Conservation (phyloP, 2,113 vertebrate species). For the Polypterus senegalus region DNA sequence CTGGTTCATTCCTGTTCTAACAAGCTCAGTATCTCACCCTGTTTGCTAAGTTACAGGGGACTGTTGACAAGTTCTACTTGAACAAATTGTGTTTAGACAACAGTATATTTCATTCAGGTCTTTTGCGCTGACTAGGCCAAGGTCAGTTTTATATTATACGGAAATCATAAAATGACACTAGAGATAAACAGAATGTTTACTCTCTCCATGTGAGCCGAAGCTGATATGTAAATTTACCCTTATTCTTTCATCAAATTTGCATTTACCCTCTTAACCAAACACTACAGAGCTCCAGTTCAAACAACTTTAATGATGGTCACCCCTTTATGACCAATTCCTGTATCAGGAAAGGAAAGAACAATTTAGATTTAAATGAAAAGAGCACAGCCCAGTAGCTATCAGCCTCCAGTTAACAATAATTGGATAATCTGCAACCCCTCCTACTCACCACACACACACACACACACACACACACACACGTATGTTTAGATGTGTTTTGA, state of each 20-base stretch:
- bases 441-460: no score
- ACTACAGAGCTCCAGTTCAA: conserved; percentile 95
- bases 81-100: conserved; percentile 78
- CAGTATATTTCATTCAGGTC: conserved; percentile 77
- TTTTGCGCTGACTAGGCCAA: conserved; percentile 83
- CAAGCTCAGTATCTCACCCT: conserved; percentile 41
- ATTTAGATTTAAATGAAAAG: conserved; percentile 92
- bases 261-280: conserved; percentile 99
- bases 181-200: conserved; percentile 99
- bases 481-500: conserved; percentile 60
- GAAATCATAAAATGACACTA: conserved; percentile 99
- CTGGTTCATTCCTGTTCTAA: conserved; percentile 31
- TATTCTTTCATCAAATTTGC: conserved; percentile 99
- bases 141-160: conserved; percentile 95
- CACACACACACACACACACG: no score
- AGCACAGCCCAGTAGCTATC: conserved; percentile 56
- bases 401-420: conserved; percentile 73
- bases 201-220: conserved; percentile 87
- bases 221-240: conserved; percentile 99
- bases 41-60: conserved; percentile 59
- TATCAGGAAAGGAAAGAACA: conserved; percentile 75
- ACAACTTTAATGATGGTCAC: conserved; percentile 97
- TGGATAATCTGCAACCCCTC: conserved; percentile 65
- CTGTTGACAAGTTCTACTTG: conserved; percentile 74
- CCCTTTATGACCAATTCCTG: conserved; percentile 88